Evolutionary conservation across 2,113 vertebrate species (phyloP), one percentile per base, ranked within the genome.

Genomic region (Notothenia rossii): DNA sequence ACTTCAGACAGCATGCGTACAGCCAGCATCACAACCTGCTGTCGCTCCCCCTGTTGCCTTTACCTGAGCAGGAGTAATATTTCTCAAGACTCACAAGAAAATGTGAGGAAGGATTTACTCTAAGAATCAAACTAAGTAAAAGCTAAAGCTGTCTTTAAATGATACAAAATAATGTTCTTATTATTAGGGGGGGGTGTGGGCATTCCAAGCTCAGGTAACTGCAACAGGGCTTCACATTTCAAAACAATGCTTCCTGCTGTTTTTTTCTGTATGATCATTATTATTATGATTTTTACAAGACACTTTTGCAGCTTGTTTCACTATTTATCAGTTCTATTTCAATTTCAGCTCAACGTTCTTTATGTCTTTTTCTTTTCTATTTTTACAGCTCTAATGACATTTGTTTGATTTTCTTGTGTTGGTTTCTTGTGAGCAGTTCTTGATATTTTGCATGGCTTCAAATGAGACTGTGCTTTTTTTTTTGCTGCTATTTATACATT

Each of bases 1-100:
- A 95, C 93, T 88, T 95, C 94, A 86, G 87, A 91, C 89, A 91
- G 95, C 97, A 97, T 96, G 96, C 91, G 94, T 95, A 91, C 96
- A 91, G 88, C 92, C 93, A 87, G 89, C 95, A 94, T 96, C 94
- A 93, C 94, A 73, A 89, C 94, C 90, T 94, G 91, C 94, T 96
- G 94, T 89, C 91, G 13, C 84, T 88, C 75, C 77, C 93, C 95
- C 94, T 82, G 95, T 87, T 96, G 95, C 95, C 90, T 82, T 90
- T 96, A 90, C 92, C 91, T 90, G 87, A 96, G 95, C 81, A 85
- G 89, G 75, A 83, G 73, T 78, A 20, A 53, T 29, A 18, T 43
- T 48, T 59, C 54, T 51, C 14, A 0, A 70, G 50, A 69, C 73
- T 63, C 55, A 56, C 4, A 14, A 40, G 17, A 33, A 85, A 59